Evolutionary conservation across 2,797 vertebrate genomes (phyloP), one percentile per base, ranked within the genome.

Genomic region (Morus bassanus): DNA sequence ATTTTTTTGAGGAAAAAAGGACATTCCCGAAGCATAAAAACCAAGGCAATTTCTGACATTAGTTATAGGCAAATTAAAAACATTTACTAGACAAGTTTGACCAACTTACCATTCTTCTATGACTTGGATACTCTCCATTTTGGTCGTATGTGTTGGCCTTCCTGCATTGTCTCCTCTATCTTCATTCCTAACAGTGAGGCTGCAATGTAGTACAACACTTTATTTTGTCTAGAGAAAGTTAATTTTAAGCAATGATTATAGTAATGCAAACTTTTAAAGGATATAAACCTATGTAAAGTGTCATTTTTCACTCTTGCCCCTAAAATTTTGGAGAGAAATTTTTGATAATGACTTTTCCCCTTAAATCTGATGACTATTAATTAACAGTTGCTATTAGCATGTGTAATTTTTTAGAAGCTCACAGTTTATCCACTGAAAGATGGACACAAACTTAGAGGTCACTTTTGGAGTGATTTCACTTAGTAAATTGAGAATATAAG

Each of bases 51-150:
- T 91, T 16, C 84, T 39, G 2, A 31, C 54, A 73, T 30, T 59
- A 74, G 30, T 72, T 85, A 72, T 11, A 75, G 51, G 43, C 33
- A 88, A 73, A 78, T 68, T 39, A 68, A 72, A 88, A 88, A 69
- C 13, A 78, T 56, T 65, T 72, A 54, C 11, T 83, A 45, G 53
- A n/a, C 50, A 83, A 17, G 35, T 78, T 74, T 43, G 54, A 77
- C 13, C 77, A 76, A 97, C 99, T 99, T 97, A 99, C 99, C 98
- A 98, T 97, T 99, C 99, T 93, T 99, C 99, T 94, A 98, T 97
- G 89, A 98, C 98, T 97, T 99, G 99, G 96, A 99, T 99, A 93
- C 98, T 99, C 95, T 99, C 99, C 99, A 99, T 98, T 97, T 99
- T 99, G 56, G 98, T 98, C 24, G 99, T 99, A 91, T 98, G 99